Base-by-base conservation (phyloP, 2,797 vertebrate species). In the Notolepis coatsorum region DNA sequence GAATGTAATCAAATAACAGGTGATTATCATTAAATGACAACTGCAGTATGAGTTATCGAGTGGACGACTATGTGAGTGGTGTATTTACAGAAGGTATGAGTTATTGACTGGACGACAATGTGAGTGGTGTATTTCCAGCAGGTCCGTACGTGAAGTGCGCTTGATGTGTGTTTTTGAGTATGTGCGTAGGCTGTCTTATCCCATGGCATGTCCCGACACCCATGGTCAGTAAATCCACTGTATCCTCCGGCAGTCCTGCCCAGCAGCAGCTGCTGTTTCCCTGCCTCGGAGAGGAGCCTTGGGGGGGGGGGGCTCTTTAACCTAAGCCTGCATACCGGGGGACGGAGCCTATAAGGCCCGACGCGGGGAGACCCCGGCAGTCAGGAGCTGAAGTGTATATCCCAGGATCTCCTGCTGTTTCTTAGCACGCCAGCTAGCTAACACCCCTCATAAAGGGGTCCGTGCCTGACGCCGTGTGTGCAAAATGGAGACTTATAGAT, bases 401-500 rank as follows among this genome's bases (percentile, higher is more conserved):
- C 68, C 73, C 57, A 52, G 69, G 46, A 73, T 64, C 72, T 71
- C 78, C 71, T 30, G 37, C 77, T 69, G 70, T 70, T 83, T 79
- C 67, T 80, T 71, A 68, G 70, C 80, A 46, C 20, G 20, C 68
- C 7, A 65, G 68, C 79, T 67, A 82, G 80, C 79, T 74, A 49
- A 27, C 61, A 64, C 12, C 45, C 70, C 73, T 83, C 79, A 56
- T 86, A 81, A 82, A 88, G 79, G 57, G n/a, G 67, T 61, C 13
- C 46, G 64, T 35, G 10, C 77, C 64, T 59, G 51, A 77, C 73
- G 66, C 81, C 77, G 79, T 84, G 75, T 84, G 84, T 67, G 82
- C 59, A 53, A 68, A 5, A 53, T 67, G 79, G 73, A 88, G 84
- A 91, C 70, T 72, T 82, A 68, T 65, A 80, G 87, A 86, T 88